These are phyloP conservation scores for Morus bassanus DNA, from an alignment of 2,797 vertebrate species.

Conservation along the genomic window DNA sequence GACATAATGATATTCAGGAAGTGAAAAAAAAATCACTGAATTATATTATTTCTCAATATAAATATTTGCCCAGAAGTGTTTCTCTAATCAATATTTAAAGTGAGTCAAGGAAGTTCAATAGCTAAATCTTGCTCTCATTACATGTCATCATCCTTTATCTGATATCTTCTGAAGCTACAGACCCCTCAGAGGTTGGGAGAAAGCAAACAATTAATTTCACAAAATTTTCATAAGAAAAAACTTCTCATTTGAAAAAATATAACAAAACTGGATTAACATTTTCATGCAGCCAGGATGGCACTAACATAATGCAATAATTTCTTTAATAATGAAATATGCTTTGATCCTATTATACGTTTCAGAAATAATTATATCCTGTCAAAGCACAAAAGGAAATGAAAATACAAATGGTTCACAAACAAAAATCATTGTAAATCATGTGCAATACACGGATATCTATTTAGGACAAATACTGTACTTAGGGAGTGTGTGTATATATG, in stretches of 20 bases:
- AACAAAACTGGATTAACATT: slow-evolving; percentile 25
- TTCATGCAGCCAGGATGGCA: slow-evolving; percentile 1
- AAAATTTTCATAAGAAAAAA: slow-evolving; percentile 44
- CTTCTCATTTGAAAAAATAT: neutral
- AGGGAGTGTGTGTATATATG: neutral
- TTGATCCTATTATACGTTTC: slow-evolving; percentile 5
- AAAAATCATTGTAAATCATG: neutral
- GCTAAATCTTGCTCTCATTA: slow-evolving; percentile 64
- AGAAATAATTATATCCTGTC: slow-evolving; percentile 36
- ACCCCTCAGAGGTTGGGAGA: slow-evolving; percentile 28
- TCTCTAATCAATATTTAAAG: slow-evolving; percentile 68
- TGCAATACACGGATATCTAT: neutral
- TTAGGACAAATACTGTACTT: neutral
- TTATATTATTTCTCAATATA: slow-evolving; percentile 55
- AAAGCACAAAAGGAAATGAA: slow-evolving; percentile 23
- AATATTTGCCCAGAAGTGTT: slow-evolving; percentile 62
- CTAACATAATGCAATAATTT: slow-evolving; percentile 29
- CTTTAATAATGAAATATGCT: slow-evolving; percentile 41
- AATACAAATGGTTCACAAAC: neutral
- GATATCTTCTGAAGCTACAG: slow-evolving; percentile 52
- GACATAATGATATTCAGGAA: slow-evolving; percentile 28
- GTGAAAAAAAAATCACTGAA: neutral
- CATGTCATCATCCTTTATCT: slow-evolving; percentile 49
- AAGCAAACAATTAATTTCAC: slow-evolving; percentile 57
- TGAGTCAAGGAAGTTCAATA: slow-evolving; percentile 58